A percentile compares a stretch with the other conserved stretches of the same genome.
phyloP scores from a whole-genome alignment of 2,888 invertebrate species.

The Melieria omissa region DNA sequence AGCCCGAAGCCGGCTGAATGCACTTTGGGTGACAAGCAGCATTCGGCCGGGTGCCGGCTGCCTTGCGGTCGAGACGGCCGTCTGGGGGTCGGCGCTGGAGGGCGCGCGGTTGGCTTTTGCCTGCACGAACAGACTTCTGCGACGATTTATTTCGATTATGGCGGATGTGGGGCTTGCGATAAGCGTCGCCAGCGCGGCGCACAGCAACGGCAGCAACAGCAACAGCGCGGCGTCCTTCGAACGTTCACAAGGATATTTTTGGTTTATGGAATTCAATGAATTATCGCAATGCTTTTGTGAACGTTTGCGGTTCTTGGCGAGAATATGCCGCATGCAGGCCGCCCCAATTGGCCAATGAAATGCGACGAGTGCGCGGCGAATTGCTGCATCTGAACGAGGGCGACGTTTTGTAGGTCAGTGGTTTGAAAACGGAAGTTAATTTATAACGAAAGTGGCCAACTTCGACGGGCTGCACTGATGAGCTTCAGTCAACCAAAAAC shows the following conservation, averaged over 20 bases:
- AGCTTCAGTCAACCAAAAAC: too few species aligned
- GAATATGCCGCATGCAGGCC: conserved; percentile 27
- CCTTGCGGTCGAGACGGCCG: too few species aligned
- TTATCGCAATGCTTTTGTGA: conserved; percentile 24
- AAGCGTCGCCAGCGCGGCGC: conserved; percentile 1
- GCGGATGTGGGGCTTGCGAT: conserved; percentile 22
- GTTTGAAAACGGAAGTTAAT: conserved; percentile 36
- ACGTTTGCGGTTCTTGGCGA: conserved; percentile 24
- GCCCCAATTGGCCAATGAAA: neutral
- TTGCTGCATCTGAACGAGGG: neutral
- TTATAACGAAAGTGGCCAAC: conserved; percentile 32
- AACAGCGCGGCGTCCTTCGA: neutral
- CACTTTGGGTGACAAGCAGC: conserved; percentile 21
- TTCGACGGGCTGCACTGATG: neutral
- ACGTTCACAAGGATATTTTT: conserved; percentile 23
- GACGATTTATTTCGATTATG: conserved; percentile 39
- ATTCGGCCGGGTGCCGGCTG: conserved; percentile 19
- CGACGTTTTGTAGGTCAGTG: conserved; percentile 37
- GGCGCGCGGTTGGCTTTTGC: neutral
- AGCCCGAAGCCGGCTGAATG: conserved; percentile 17
- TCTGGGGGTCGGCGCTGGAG: too few species aligned
- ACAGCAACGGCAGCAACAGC: neutral
- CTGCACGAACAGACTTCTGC: neutral
- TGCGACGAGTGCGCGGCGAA: neutral
- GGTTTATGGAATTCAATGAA: conserved; percentile 41